Evolutionary conservation across 1,140 invertebrate genomes (phyloP).

Genomic region (Penaeus vannamei): DNA sequence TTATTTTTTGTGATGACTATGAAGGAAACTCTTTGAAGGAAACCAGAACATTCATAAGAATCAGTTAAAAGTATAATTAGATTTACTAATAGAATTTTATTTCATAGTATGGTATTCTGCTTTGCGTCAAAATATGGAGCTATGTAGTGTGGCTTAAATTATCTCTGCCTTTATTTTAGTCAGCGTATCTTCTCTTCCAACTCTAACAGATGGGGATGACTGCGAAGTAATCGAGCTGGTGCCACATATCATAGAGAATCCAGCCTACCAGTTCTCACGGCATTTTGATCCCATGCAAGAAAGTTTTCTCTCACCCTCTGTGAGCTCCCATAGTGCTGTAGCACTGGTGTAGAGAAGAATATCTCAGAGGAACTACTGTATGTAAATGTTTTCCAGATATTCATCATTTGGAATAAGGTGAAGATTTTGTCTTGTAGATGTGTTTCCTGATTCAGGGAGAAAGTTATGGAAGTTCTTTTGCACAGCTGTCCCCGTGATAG

Average conservation of each 20-base stretch:
- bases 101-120: too few relatives aligned
- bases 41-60: too few relatives aligned
- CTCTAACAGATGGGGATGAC: conserved; percentile 27
- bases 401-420: background rate
- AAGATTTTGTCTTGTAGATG: background rate
- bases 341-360: background rate
- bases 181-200: background rate
- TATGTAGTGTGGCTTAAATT: background rate
- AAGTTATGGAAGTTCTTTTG: conserved; percentile 11
- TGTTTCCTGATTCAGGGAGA: background rate
- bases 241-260: conserved; percentile 61
- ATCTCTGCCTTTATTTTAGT: background rate
- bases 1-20: too few relatives aligned
- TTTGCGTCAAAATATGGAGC: background rate
- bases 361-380: background rate
- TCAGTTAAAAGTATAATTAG: too few relatives aligned
- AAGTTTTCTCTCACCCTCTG: conserved; percentile 32
- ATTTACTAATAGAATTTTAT: too few relatives aligned
- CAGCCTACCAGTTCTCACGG: conserved; percentile 38
- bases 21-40: too few relatives aligned
- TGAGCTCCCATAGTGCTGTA: conserved; percentile 26
- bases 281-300: conserved; percentile 31
- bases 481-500: conserved; percentile 14
- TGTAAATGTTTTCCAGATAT: background rate
- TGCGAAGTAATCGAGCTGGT: conserved; percentile 52